Conservation (phyloP, 2,113 vertebrate species). For the Terrapene triunguis region DNA sequence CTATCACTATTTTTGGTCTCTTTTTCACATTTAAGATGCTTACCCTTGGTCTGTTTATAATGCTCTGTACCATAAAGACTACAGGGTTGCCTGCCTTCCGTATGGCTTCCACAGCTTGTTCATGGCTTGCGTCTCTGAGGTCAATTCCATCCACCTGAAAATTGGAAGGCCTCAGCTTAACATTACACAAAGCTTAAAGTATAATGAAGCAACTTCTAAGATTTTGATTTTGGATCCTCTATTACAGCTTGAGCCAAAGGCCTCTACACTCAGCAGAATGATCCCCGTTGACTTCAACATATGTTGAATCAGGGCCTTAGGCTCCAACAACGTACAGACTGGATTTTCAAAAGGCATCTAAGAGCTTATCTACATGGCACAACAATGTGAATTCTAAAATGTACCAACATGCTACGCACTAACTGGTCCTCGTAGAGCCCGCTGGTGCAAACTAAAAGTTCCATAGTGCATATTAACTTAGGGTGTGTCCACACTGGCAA, state of each 20-base stretch:
- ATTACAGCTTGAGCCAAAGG: neutral
- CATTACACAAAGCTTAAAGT: conserved; percentile 72
- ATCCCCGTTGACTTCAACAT: neutral
- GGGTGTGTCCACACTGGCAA: too few relatives aligned
- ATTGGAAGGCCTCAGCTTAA: conserved; percentile 83
- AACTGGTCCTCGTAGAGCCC: neutral
- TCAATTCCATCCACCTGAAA: conserved; percentile 96
- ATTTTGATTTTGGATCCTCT: conserved; percentile 8
- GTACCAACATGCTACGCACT: neutral
- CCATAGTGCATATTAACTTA: neutral
- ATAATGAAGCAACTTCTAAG: conserved; percentile 41
- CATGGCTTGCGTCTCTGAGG: conserved; percentile 96
- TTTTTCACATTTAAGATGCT: conserved; percentile 75
- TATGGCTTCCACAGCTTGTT: conserved; percentile 99
- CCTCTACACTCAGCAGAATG: neutral
- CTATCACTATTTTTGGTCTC: conserved; percentile 47
- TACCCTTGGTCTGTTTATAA: conserved; percentile 92
- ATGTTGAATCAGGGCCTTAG: neutral
- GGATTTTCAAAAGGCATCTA: neutral
- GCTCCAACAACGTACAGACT: neutral
- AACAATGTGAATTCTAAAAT: neutral
- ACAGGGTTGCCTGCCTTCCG: conserved; percentile 95
- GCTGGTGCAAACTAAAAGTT: neutral
- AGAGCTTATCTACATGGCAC: neutral
- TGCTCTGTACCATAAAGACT: conserved; percentile 96